Conservation (phyloP, 35 echinoderm and acorn worm genomes). For the Apostichopus japonicus region DNA sequence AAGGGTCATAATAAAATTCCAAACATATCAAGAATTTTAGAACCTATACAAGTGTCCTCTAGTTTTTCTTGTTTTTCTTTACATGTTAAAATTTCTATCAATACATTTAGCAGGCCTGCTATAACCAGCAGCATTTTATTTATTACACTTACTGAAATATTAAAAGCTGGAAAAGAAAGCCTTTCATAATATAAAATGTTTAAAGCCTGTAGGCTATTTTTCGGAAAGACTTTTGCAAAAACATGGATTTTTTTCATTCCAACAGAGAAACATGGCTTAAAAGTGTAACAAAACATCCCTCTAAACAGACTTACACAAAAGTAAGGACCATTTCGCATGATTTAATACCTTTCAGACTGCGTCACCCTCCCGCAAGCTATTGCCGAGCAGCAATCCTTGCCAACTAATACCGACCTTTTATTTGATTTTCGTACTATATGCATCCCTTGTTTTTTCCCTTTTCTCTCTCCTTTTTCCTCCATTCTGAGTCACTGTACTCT, state of each 20-base stretch:
- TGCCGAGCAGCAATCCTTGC: not conserved
- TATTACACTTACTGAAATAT: no score
- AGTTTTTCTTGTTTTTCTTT: no score
- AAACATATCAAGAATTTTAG: no score
- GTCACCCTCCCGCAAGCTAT: constrained; percentile 16
- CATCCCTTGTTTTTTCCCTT: not conserved
- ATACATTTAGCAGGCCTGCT: no score
- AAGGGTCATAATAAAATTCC: no score
- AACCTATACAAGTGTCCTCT: no score
- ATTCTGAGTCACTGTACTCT: constrained; percentile 38
- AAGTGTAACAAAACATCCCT: constrained; percentile 32
- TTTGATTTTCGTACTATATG: constrained; percentile 23
- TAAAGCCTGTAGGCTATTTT: no score
- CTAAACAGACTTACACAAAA: not conserved
- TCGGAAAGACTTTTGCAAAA: not conserved
- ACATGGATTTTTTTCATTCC: not conserved
- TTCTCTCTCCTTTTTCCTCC: not conserved
- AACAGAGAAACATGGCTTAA: not conserved
- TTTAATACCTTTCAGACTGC: not conserved
- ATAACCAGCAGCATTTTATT: no score
- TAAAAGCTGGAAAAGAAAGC: no score
- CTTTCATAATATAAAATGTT: no score
- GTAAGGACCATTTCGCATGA: not conserved
- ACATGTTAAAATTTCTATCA: no score
- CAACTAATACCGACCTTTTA: constrained; percentile 5